phyloP scores from a whole-genome alignment of 1,140 invertebrate genomes.

The Diuraphis noxia region DNA sequence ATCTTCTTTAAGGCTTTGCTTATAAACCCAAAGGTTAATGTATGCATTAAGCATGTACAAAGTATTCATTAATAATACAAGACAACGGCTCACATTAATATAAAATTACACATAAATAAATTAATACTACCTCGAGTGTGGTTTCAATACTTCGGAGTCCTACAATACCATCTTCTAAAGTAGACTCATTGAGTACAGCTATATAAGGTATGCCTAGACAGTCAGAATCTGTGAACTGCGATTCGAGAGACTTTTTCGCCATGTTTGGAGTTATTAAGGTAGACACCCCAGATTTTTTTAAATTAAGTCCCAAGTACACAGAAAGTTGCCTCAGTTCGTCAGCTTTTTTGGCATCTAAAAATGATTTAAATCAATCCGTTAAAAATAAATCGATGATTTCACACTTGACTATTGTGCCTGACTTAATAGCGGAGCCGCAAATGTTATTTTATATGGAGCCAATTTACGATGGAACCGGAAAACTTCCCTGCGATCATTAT shows the following conservation, averaged over 20 bases:
- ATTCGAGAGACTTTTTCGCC: constrained; percentile 55
- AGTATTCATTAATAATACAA: no score
- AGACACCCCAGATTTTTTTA: constrained; percentile 59
- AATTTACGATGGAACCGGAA: constrained; percentile 72
- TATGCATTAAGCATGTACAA: no score
- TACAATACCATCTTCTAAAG: constrained; percentile 73
- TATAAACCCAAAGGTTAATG: no score
- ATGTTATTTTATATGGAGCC: constrained; percentile 73
- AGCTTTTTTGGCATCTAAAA: constrained; percentile 50
- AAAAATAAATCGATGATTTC: background rate
- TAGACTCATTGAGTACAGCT: constrained; percentile 67
- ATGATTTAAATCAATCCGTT: constrained; percentile 18
- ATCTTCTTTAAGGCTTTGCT: no score
- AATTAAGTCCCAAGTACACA: constrained; percentile 61
- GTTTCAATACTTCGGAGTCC: constrained; percentile 74
- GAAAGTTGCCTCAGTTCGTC: constrained; percentile 60
- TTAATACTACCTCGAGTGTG: constrained; percentile 64
- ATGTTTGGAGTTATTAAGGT: constrained; percentile 37
- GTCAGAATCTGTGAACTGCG: constrained; percentile 59
- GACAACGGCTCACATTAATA: background rate
- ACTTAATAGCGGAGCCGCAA: constrained; percentile 63
- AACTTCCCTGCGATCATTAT: constrained; percentile 57
- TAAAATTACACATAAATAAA: background rate
- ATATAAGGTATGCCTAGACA: constrained; percentile 70
- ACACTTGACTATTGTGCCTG: constrained; percentile 56